A percentile compares a stretch with the other conserved stretches of the same genome.
phyloP scores from a whole-genome alignment of 2,888 invertebrate species.

The Holacanthella duospinosa region DNA sequence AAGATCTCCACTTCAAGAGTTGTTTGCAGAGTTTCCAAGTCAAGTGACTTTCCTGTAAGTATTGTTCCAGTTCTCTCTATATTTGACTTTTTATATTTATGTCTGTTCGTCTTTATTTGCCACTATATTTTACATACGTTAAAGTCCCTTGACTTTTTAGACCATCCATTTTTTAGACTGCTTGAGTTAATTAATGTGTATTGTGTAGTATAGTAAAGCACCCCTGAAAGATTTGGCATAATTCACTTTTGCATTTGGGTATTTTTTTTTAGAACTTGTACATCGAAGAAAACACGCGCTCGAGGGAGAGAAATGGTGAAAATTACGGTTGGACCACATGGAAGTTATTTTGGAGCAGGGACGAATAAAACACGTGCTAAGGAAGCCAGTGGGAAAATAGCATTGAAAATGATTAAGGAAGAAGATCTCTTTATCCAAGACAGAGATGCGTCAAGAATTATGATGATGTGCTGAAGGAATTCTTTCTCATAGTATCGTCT shows the following conservation, averaged over 20 bases:
- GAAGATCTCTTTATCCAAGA: slow-evolving; percentile 13
- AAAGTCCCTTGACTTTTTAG: too few relatives aligned
- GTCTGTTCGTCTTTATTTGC: too few relatives aligned
- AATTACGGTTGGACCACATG: slow-evolving; percentile 10
- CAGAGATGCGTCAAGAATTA: slow-evolving; percentile 11
- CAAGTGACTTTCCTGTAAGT: background rate
- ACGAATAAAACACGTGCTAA: slow-evolving; percentile 10
- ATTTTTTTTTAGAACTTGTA: slow-evolving; percentile 4
- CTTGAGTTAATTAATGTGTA: too few relatives aligned
- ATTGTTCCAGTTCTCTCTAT: background rate
- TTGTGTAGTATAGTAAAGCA: background rate
- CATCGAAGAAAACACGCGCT: slow-evolving; percentile 7
- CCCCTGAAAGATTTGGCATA: background rate
- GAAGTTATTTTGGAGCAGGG: slow-evolving; percentile 13
- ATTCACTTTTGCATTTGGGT: background rate
- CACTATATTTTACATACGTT: too few relatives aligned
- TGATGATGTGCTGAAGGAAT: slow-evolving; percentile 6
- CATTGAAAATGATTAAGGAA: slow-evolving; percentile 16
- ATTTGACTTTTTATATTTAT: background rate
- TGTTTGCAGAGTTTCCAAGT: background rate
- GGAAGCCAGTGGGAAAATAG: slow-evolving; percentile 14
- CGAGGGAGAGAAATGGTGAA: slow-evolving; percentile 5
- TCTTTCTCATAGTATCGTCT: too few relatives aligned
- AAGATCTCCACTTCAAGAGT: slow-evolving; percentile 1
- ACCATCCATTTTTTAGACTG: too few relatives aligned